Evolutionary conservation across 2,888 invertebrate genomes (phyloP), one percentile per base, ranked within the genome.

Genomic region (Leucophora obtusa): DNA sequence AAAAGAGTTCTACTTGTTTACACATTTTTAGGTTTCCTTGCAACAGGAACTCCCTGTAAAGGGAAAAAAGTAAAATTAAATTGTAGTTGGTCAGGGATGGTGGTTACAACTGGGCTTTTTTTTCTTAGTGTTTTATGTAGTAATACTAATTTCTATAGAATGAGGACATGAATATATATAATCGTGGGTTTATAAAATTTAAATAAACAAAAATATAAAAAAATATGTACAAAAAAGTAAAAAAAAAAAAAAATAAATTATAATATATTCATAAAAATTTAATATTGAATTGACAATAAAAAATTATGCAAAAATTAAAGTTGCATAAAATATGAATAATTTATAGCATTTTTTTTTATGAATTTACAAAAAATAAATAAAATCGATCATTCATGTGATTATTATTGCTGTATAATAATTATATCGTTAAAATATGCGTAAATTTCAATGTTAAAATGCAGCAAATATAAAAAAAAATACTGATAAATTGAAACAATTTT

Each of bases 221-320:
- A 35, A 35, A 35, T 35, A 35, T 35, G 7, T 35, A 35, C 7
- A 35, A 35, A 35, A 5, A n/a, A n/a, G n/a, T n/a, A n/a, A n/a
- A n/a, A n/a, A n/a, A n/a, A n/a, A n/a, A n/a, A n/a, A n/a, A n/a
- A n/a, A n/a, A n/a, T n/a, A n/a, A 8, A 35, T 6, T 28, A 28
- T 28, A 38, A 38, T 38, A 14, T 38, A 38, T 38, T 38, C 14
- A 38, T 38, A 38, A 9, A 38, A 38, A 38, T 38, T 38, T 38
- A 60, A 43, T 21, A 38, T 21, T 43, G n/a, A 43, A 43, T 60
- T 14, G 11, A 60, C 43, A 60, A 60, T 60, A 21, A 24, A 60
- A 24, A 60, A 60, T 60, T 43, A 43, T 24, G 43, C 21, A 60
- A 63, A 60, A 63, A 38, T 50, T 63, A 0, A 33, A 63, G 17